Evolutionary conservation across 2,113 vertebrate species (phyloP).

Genomic region (Grantiella picta): DNA sequence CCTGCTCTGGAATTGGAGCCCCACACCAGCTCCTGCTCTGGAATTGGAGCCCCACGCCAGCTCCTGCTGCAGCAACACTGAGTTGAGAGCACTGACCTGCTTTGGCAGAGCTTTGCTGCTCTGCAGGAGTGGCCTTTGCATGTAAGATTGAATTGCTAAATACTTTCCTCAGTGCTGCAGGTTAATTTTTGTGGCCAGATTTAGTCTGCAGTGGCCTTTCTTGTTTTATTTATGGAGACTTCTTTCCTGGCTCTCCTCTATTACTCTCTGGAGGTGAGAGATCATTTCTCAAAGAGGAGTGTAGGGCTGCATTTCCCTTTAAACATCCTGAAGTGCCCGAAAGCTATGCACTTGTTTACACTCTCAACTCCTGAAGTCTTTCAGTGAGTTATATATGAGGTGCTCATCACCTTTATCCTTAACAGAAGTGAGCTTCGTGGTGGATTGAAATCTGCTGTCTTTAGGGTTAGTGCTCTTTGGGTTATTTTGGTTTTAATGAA

Average conservation of each 20-base stretch:
- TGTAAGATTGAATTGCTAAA: background rate
- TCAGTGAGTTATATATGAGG: background rate
- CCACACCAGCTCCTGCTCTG: background rate
- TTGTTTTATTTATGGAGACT: background rate
- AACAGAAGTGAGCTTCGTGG: background rate
- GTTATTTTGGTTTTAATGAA: background rate
- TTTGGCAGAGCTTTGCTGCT: background rate
- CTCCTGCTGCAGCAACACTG: background rate
- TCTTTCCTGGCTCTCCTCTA: background rate
- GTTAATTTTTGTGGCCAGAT: background rate
- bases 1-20: background rate
- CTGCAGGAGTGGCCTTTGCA: background rate
- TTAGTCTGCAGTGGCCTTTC: background rate
- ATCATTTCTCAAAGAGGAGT: background rate
- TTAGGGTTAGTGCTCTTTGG: background rate
- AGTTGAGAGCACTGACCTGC: background rate
- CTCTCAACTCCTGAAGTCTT: background rate
- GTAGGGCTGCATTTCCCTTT: background rate
- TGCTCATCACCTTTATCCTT: background rate
- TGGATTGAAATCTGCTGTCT: background rate
- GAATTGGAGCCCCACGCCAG: background rate
- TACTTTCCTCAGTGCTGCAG: background rate
- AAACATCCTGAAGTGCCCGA: background rate
- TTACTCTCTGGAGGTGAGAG: background rate
- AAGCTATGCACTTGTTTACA: background rate